Percentiles rank a stretch among this genome's conserved stretches.
These are phyloP conservation scores for Euthynnus affinis DNA, from an alignment of 2,797 vertebrate genomes.

Conservation along the genomic window DNA sequence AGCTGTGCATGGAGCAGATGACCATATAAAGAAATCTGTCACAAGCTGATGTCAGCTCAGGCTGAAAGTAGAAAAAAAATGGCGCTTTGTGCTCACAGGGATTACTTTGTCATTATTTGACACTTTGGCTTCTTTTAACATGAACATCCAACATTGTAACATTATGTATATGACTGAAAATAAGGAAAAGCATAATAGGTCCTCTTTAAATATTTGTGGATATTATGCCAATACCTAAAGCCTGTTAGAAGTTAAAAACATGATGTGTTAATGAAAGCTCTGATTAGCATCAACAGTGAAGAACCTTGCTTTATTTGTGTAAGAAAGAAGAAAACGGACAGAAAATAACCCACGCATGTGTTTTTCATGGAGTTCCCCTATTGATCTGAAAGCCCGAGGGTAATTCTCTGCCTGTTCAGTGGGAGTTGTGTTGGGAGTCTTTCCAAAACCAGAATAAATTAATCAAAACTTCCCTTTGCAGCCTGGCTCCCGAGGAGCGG, in stretches of 20 bases:
- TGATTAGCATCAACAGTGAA: neutral
- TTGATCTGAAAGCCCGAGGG: constrained; percentile 39
- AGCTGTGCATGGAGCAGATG: too few relatives aligned
- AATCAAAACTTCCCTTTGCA: constrained; percentile 47
- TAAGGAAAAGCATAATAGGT: too few relatives aligned
- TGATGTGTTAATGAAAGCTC: neutral
- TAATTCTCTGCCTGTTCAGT: constrained; percentile 30
- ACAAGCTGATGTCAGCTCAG: too few relatives aligned
- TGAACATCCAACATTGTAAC: too few relatives aligned
- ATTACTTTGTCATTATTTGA: too few relatives aligned
- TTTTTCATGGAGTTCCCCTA: constrained; percentile 47
- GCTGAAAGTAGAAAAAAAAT: too few relatives aligned
- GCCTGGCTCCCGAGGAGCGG: constrained; percentile 44
- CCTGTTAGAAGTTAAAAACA: neutral
- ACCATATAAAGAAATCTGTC: too few relatives aligned
- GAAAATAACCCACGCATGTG: constrained; percentile 18
- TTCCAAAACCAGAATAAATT: constrained; percentile 56
- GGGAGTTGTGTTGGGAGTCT: constrained; percentile 31
- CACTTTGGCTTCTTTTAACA: too few relatives aligned
- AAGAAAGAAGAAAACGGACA: neutral
- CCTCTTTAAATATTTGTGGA: neutral
- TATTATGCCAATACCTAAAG: neutral
- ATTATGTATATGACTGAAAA: too few relatives aligned
- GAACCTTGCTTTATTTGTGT: neutral
- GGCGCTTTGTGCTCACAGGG: too few relatives aligned